Percentiles rank a stretch among this genome's conserved stretches.
phyloP scores from a whole-genome alignment of 2,113 vertebrate genomes.

The Psephotus haematonotus region DNA sequence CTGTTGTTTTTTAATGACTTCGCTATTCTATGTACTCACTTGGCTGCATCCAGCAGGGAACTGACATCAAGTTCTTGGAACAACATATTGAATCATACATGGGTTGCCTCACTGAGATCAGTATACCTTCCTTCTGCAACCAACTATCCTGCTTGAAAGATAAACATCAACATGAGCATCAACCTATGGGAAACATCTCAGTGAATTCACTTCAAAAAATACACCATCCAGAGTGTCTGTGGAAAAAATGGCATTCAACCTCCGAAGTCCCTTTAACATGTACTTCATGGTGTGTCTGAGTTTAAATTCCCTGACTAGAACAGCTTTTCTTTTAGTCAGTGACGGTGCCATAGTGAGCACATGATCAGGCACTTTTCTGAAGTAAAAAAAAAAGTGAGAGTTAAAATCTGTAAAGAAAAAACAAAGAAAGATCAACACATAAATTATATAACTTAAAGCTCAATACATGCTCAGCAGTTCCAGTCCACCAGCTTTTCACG shows the following conservation, averaged over 20 bases:
- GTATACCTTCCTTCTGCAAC: neutral
- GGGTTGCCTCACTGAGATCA: neutral
- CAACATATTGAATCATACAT: accelerated
- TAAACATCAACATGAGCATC: neutral
- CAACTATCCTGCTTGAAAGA: neutral
- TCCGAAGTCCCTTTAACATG: neutral
- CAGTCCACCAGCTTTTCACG: neutral
- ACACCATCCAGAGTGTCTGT: neutral
- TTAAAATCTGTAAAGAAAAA: neutral
- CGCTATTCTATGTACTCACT: neutral
- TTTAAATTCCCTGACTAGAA: neutral
- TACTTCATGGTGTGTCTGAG: neutral
- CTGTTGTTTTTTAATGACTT: neutral
- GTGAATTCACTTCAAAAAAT: neutral
- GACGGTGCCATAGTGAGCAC: neutral
- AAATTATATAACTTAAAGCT: neutral
- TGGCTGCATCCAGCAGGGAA: neutral
- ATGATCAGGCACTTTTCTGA: neutral
- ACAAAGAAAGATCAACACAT: neutral
- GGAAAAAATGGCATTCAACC: neutral
- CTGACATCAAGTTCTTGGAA: neutral
- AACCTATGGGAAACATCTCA: neutral
- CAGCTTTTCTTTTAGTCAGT: neutral
- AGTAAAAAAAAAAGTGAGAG: neutral
- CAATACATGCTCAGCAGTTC: neutral